These are phyloP conservation scores for Dysidea cf. avara DNA, from an alignment of 37 sponge, comb jelly and placozoan genomes.

Conservation along the genomic window DNA sequence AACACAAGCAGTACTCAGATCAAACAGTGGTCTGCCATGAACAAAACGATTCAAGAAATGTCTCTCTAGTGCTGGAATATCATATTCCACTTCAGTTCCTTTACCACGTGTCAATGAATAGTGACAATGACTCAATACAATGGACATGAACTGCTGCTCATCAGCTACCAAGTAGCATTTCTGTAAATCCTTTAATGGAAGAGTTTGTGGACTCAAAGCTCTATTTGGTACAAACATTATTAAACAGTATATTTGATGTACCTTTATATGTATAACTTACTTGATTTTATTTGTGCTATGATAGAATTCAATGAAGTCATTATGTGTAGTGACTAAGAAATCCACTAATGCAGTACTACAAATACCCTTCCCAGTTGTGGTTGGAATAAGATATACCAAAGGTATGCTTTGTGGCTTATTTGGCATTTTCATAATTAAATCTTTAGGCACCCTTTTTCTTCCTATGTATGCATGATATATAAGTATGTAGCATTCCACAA, in stretches of 20 bases:
- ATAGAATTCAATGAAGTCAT: slow-evolving; percentile 8
- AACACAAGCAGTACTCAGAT: slow-evolving; percentile 46
- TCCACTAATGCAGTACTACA: slow-evolving; percentile 66
- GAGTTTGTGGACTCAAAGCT: slow-evolving; percentile 17
- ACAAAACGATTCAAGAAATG: slow-evolving; percentile 66
- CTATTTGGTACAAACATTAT: no score
- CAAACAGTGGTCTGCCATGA: slow-evolving; percentile 59
- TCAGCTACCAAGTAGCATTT: slow-evolving; percentile 58
- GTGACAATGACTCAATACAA: slow-evolving; percentile 67
- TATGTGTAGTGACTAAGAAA: slow-evolving; percentile 60
- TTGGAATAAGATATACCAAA: slow-evolving; percentile 69
- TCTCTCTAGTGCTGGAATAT: slow-evolving; percentile 64
- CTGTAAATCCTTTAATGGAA: slow-evolving; percentile 49
- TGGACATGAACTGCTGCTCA: slow-evolving; percentile 48
- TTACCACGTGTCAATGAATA: slow-evolving; percentile 65
- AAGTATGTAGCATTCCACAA: no score
- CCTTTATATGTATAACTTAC: no score
- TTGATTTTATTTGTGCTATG: no score
- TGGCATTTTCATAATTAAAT: neutral
- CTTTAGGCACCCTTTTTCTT: slow-evolving; percentile 6
- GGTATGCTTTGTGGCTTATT: neutral
- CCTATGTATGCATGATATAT: neutral
- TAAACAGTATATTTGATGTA: no score
- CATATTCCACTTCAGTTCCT: slow-evolving; percentile 54
- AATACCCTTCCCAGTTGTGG: slow-evolving; percentile 59